These are phyloP conservation scores for Cichlasoma orientale DNA, from an alignment of 2,797 vertebrate species.

Conservation along the genomic window DNA sequence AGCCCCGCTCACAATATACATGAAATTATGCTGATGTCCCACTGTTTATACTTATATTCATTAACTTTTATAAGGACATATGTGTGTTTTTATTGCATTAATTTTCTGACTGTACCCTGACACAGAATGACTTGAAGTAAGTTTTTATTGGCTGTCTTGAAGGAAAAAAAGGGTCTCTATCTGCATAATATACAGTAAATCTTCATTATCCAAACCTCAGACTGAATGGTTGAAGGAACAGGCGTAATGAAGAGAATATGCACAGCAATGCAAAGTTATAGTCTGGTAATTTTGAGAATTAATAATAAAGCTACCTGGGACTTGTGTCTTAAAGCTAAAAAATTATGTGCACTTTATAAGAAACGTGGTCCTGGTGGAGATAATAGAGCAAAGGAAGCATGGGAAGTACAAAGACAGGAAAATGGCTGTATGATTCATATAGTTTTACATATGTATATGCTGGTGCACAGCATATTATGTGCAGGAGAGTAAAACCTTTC, in stretches of 20 bases:
- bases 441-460: slow-evolving; percentile 27
- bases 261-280: slow-evolving; percentile 61
- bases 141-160: slow-evolving; percentile 66
- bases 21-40: slow-evolving; percentile 51
- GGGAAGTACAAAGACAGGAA: slow-evolving; percentile 17
- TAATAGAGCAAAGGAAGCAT: slow-evolving; percentile 13
- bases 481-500: background rate
- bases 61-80: slow-evolving; percentile 69
- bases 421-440: slow-evolving; percentile 32
- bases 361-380: slow-evolving; percentile 27
- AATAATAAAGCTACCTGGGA: slow-evolving; percentile 62
- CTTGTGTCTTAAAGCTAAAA: slow-evolving; percentile 31
- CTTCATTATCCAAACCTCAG: slow-evolving; percentile 67
- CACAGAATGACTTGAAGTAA: slow-evolving; percentile 53
- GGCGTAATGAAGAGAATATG: slow-evolving; percentile 64
- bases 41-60: slow-evolving; percentile 75
- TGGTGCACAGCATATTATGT: slow-evolving; percentile 18
- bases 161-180: slow-evolving; percentile 50
- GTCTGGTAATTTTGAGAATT: slow-evolving; percentile 56
- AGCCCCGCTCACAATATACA: slow-evolving; percentile 40
- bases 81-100: slow-evolving; percentile 70
- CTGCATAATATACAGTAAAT: slow-evolving; percentile 72
- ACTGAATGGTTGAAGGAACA: slow-evolving; percentile 53
- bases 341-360: slow-evolving; percentile 26
- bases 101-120: slow-evolving; percentile 60